A percentile compares a stretch with the other conserved stretches of the same genome.
Evolutionary conservation across 2,113 vertebrate genomes (phyloP).

Genomic region (Fulmarus glacialis): DNA sequence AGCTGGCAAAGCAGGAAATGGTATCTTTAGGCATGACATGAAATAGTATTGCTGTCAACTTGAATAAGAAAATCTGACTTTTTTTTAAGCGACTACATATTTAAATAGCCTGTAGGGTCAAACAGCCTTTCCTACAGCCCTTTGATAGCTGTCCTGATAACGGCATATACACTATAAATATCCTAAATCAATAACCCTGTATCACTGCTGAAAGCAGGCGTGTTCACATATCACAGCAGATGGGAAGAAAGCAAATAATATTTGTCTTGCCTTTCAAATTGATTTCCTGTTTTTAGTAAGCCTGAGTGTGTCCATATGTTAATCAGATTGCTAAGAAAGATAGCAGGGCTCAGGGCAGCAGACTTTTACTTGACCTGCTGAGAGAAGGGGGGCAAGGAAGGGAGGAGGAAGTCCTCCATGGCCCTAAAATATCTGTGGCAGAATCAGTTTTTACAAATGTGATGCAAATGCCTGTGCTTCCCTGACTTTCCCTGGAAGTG

Average conservation of each 20-base stretch:
- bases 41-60: conserved; percentile 62
- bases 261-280: conserved; percentile 70
- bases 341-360: conserved; percentile 49
- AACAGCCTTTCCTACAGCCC: not conserved
- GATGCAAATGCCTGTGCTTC: not conserved
- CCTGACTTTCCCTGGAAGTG: not conserved
- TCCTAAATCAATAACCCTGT: conserved; percentile 41
- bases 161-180: conserved; percentile 1
- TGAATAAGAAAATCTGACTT: conserved; percentile 32
- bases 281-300: conserved; percentile 68
- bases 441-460: not conserved
- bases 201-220: conserved; percentile 24
- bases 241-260: conserved; percentile 68
- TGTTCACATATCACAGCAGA: conserved; percentile 60
- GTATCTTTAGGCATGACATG: conserved; percentile 53
- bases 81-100: not conserved
- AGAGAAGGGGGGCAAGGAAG: not conserved
- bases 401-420: not conserved
- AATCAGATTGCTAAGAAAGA: conserved; percentile 63
- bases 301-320: conserved; percentile 72
- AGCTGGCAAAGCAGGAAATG: conserved; percentile 62
- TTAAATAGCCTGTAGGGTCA: conserved; percentile 40
- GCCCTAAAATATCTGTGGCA: not conserved
- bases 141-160: conserved; percentile 56
- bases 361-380: conserved; percentile 18